Base-by-base conservation (phyloP, 2,888 invertebrate species). In the Physocephala rufipes region DNA sequence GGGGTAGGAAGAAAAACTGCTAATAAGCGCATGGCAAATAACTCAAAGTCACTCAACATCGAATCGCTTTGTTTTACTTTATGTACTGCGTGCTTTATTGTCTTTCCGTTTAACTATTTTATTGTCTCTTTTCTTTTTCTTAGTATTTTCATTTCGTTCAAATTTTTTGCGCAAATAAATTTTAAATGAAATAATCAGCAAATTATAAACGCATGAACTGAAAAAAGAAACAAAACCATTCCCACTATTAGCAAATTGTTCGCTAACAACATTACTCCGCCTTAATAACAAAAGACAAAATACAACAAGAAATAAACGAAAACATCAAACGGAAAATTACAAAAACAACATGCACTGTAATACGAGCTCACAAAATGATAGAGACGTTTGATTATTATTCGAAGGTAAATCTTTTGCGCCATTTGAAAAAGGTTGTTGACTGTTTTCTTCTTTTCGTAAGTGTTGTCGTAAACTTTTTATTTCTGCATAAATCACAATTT, bases 401-500 rank as follows among this genome's bases (percentile, higher is more conserved):
- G 70, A 73, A 73, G 67, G 70, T 65, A 45, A 69, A 68, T 49
- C 72, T 61, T 69, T 69, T 58, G 65, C 43, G 65, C 49, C 65
- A 66, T 62, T 53, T 24, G 2, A n/a, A 43, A n/a, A 19, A 67
- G 73, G 70, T 70, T 67, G 70, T 70, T 67, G 72, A 72, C 72
- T 71, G 28, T 21, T 47, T 53, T 47, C n/a, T 47, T 21, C 45
- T 2, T 43, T 26, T 47, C 15, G 26, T 51, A 15, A 21, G 15
- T 15, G 43, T 45, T n/a, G n/a, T n/a, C n/a, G n/a, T n/a, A n/a
- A n/a, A 55, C 62, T 2, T 26, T n/a, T 47, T 43, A 24, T 12
- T 3, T 28, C 30, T 49, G 70, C 58, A 12, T n/a, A n/a, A n/a
- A n/a, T n/a, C n/a, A n/a, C n/a, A 36, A 36, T 36, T 36, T 36